These are phyloP conservation scores for Archips crataeganus DNA, from an alignment of 2,888 invertebrate species.

Conservation along the genomic window DNA sequence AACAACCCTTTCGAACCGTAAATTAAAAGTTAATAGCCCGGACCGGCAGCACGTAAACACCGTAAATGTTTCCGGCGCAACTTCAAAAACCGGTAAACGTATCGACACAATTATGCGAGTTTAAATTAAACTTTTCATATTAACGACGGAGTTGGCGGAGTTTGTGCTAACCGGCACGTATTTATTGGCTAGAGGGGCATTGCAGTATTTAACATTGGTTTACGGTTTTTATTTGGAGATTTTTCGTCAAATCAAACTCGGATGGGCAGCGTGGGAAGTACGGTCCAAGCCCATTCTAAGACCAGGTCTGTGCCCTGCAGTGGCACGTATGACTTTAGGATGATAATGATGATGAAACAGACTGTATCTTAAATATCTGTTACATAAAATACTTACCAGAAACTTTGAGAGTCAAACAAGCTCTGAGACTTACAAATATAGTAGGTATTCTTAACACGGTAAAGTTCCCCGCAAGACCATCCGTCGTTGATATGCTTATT, in stretches of 20 bases:
- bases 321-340: too few species aligned
- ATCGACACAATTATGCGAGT: constrained; percentile 48
- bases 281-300: too few species aligned
- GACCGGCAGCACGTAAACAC: constrained; percentile 33
- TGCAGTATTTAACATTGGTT: not conserved
- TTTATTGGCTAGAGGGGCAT: constrained; percentile 10
- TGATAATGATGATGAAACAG: too few species aligned
- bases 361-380: too few species aligned
- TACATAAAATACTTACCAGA: too few species aligned
- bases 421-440: too few species aligned
- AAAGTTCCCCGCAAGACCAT: not conserved
- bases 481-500: not conserved
- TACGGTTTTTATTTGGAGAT: too few species aligned
- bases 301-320: too few species aligned
- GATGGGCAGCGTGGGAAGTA: too few species aligned
- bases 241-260: too few species aligned
- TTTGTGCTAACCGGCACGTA: constrained; percentile 4
- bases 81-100: constrained; percentile 43
- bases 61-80: constrained; percentile 34
- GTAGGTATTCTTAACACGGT: not conserved
- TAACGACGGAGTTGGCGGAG: constrained; percentile 43
- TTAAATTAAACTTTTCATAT: constrained; percentile 52
- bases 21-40: constrained; percentile 27
- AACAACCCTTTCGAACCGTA: constrained; percentile 20
- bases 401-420: too few species aligned